These are phyloP conservation scores for Ptychodera flava DNA, from an alignment of 35 echinoderm and acorn worm species.

Conservation along the genomic window DNA sequence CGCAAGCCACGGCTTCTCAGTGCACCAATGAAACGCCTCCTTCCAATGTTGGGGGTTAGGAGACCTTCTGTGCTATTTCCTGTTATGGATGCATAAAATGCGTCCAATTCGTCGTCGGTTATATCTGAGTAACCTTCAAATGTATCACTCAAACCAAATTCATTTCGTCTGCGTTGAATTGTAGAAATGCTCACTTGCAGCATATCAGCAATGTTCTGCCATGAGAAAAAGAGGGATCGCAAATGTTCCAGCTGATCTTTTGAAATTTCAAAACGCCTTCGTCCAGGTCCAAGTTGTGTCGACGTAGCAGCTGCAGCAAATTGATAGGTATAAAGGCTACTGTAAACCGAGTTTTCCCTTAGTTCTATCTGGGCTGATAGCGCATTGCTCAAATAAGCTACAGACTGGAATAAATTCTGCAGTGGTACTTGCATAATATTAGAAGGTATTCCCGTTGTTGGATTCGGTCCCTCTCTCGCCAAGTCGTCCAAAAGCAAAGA, in stretches of 20 bases:
- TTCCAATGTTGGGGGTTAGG: background rate
- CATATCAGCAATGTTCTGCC: background rate
- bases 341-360: background rate
- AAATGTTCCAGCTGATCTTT: background rate
- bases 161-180: background rate
- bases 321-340: background rate
- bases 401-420: background rate
- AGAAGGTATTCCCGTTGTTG: background rate
- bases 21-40: background rate
- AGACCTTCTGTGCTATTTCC: background rate
- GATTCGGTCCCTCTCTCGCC: background rate
- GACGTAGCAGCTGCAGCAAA: background rate
- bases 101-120: background rate
- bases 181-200: background rate
- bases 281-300: background rate
- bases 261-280: background rate
- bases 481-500: background rate
- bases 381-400: background rate
- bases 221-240: background rate
- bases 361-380: background rate
- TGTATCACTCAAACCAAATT: background rate
- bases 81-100: background rate
- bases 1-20: background rate
- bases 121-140: constrained; percentile 1
- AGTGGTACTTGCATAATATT: background rate